Percentiles rank a stretch among this genome's conserved stretches.
These are phyloP conservation scores for Cosmorhoe ocellata DNA, from an alignment of 2,888 invertebrate species.

Conservation along the genomic window DNA sequence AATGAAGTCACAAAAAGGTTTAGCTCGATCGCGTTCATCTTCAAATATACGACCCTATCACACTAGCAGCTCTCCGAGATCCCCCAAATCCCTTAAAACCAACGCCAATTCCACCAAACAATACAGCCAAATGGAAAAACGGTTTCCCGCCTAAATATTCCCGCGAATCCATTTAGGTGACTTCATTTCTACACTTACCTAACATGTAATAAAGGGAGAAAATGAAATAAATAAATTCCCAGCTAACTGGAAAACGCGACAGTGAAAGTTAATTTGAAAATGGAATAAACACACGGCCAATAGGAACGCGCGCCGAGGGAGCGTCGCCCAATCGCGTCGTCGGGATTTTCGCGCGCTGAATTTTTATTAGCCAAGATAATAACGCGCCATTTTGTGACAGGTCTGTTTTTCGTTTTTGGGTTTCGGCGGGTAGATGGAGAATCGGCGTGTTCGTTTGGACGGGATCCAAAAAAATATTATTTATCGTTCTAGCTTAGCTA, in stretches of 20 bases:
- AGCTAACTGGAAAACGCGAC: conserved; percentile 44
- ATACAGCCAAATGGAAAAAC: conserved; percentile 26
- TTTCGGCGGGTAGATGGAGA: conserved; percentile 23
- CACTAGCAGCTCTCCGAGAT: conserved; percentile 3
- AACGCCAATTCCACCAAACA: conserved; percentile 24
- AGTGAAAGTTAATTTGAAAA: conserved; percentile 82
- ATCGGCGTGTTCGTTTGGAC: conserved; percentile 9
- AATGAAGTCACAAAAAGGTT: neutral
- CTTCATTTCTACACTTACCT: conserved; percentile 37
- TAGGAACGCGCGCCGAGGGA: conserved; percentile 63
- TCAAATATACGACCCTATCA: conserved; percentile 22
- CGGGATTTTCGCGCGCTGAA: conserved; percentile 80
- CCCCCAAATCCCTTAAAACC: conserved; percentile 20
- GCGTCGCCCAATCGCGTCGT: conserved; percentile 63
- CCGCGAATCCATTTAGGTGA: conserved; percentile 36
- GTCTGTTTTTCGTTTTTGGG: conserved; percentile 64
- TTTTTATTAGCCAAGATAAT: conserved; percentile 81
- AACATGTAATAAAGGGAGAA: conserved; percentile 50
- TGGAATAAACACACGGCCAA: conserved; percentile 78
- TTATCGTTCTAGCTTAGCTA: no score
- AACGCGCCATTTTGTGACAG: conserved; percentile 78
- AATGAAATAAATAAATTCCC: conserved; percentile 53
- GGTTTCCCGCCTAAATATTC: conserved; percentile 22
- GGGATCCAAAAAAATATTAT: neutral
- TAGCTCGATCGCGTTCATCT: conserved; percentile 13